These are phyloP conservation scores for Eueremaeus valkanovi DNA, from an alignment of 2,888 invertebrate genomes.

Conservation along the genomic window DNA sequence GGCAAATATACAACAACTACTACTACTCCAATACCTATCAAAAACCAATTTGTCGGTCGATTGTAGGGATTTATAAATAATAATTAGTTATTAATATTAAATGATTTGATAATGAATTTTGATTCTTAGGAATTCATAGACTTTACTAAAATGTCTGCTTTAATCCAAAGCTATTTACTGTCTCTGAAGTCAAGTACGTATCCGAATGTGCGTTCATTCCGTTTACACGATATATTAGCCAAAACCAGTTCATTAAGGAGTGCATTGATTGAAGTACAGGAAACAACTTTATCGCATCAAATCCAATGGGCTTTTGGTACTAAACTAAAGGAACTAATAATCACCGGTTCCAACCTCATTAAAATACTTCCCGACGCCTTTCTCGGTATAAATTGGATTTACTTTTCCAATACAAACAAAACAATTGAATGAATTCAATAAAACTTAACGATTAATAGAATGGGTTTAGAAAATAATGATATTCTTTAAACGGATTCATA, in stretches of 20 bases:
- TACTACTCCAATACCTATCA: too few species aligned
- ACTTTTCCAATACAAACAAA: background rate
- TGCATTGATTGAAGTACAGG: conserved; percentile 65
- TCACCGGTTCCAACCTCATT: conserved; percentile 70
- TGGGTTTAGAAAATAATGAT: too few species aligned
- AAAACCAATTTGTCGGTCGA: too few species aligned
- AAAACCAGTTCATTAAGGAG: conserved; percentile 44
- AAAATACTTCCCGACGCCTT: conserved; percentile 73
- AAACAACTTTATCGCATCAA: conserved; percentile 68
- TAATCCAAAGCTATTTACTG: conserved; percentile 44
- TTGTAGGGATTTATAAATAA: too few species aligned
- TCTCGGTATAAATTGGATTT: conserved; percentile 43
- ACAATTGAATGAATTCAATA: background rate
- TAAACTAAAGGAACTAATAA: conserved; percentile 72
- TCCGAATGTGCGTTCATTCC: conserved; percentile 47
- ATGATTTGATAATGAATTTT: too few species aligned
- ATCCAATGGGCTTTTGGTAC: conserved; percentile 71
- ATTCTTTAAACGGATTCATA: too few species aligned
- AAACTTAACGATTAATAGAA: background rate
- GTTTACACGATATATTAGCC: conserved; percentile 46
- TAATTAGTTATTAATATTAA: too few species aligned
- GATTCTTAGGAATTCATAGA: too few species aligned
- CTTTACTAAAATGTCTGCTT: too few species aligned
- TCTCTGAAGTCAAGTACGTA: conserved; percentile 47
- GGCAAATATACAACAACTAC: too few species aligned